phyloP scores from a whole-genome alignment of 2,113 vertebrate genomes.

The Panthera uncia region DNA sequence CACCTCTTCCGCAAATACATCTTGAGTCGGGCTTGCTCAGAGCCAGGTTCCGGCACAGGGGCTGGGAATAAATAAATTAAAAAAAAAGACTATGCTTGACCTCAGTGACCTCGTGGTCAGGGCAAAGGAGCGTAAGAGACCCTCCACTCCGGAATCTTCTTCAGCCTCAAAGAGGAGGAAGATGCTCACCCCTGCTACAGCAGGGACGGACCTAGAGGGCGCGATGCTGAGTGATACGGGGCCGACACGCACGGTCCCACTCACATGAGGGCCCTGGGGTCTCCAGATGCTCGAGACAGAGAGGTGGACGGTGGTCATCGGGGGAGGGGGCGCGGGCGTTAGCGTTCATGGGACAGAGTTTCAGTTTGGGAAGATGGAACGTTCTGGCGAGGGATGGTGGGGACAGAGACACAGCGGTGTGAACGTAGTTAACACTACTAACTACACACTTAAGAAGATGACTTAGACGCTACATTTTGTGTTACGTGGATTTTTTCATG shows the following conservation, averaged over 20 bases:
- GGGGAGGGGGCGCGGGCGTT: not conserved
- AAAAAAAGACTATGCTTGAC: not conserved
- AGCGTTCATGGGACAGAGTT: not conserved
- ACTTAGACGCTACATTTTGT: not conserved
- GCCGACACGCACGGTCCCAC: accelerated
- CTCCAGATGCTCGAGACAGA: not conserved
- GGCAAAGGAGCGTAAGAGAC: not conserved
- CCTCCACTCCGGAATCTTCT: accelerated
- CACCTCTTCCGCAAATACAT: not conserved
- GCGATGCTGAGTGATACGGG: accelerated
- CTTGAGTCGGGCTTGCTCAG: not conserved
- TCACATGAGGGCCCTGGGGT: accelerated
- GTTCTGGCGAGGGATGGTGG: not conserved
- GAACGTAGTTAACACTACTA: not conserved
- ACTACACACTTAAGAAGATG: accelerated
- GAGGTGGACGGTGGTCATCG: accelerated
- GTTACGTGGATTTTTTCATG: not conserved
- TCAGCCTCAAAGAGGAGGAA: not conserved
- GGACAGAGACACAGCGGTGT: accelerated
- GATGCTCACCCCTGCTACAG: accelerated
- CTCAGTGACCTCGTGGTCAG: accelerated
- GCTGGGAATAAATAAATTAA: not conserved
- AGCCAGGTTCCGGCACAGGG: not conserved
- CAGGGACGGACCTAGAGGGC: accelerated
- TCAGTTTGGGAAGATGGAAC: not conserved